Base-by-base conservation (phyloP, 1,140 invertebrate species). In the Pseudobourletiella spinata region DNA sequence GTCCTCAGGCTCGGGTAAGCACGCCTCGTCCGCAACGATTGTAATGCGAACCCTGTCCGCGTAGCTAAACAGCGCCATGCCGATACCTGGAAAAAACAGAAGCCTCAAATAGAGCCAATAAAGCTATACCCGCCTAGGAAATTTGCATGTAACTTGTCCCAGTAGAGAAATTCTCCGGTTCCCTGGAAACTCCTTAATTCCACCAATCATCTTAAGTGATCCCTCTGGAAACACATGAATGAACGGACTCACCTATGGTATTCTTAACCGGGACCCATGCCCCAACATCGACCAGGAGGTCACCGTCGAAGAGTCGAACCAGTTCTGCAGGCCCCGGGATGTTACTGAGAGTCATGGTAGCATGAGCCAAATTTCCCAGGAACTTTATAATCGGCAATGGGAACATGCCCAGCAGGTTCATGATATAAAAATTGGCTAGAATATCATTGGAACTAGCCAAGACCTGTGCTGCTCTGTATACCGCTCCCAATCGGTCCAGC, bases 291-390 rank as follows among this genome's bases (percentile, higher is more conserved):
- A 64, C 52, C 1, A 68, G 18, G 30, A 56, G 28, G 63, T 65
- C 59, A 14, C 66, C 66, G 29, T 44, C 62, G 52, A 68, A 68
- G 8, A 68, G 22, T 15, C 20, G 65, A 3, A 52, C 63, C 26
- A 28, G n/a, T 58, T 68, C 66, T 4, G 60, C 60, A 11, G 66
- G 66, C 16, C 66, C 66, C n/a, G 66, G 66, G 26, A 68, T 56
- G 63, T 68, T 68, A 26, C 55, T 59, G 0, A 68, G 26, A 1
- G 58, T 48, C 25, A 68, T 28, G 3, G 63, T 68, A 2, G 60
- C 56, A 63, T 68, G 63, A 50, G 39, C 54, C 22, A 63, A 42
- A 32, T 44, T 26, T 20, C 50, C 42, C 30, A 68, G 54, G 22
- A 65, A 50, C 18, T 65, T 62, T 22, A 61, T 56, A 3, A 65